Evolutionary conservation across 2,113 vertebrate genomes (phyloP).

Genomic region (Atractosteus spatula): DNA sequence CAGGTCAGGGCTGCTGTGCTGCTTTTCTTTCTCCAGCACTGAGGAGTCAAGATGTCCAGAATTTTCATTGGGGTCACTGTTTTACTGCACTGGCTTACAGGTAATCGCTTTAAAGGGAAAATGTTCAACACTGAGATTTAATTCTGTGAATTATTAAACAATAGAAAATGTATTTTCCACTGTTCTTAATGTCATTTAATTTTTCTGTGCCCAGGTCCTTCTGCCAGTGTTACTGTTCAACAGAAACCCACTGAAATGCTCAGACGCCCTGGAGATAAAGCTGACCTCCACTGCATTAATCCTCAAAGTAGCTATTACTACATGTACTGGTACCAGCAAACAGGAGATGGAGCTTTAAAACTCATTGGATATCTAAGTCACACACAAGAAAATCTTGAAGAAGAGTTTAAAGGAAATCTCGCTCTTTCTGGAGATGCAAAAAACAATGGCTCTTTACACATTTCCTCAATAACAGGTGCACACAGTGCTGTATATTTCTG

Average conservation of each 20-base stretch:
- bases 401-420: constrained; percentile 23
- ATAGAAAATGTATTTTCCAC: too few relatives aligned
- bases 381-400: constrained; percentile 2
- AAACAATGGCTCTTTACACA: constrained; percentile 5
- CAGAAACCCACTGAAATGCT: constrained; percentile 17
- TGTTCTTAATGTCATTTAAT: too few relatives aligned
- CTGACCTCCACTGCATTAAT: constrained; percentile 28
- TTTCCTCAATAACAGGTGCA: constrained; percentile 16
- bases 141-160: too few relatives aligned
- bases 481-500: constrained; percentile 4
- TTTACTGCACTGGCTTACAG: constrained; percentile 25
- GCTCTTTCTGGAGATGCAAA: constrained; percentile 25
- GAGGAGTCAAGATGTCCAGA: constrained; percentile 31
- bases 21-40: not conserved
- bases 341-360: constrained; percentile 15
- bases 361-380: constrained; percentile 30
- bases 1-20: too few relatives aligned
- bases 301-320: constrained; percentile 24
- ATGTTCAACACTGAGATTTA: too few relatives aligned
- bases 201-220: not conserved
- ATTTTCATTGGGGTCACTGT: constrained; percentile 9
- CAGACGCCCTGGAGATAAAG: not conserved
- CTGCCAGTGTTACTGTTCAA: not conserved
- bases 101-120: constrained; percentile 20
- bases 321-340: constrained; percentile 7